These are phyloP conservation scores for Lipophrys pholis DNA, from an alignment of 2,113 vertebrate genomes.

Conservation along the genomic window DNA sequence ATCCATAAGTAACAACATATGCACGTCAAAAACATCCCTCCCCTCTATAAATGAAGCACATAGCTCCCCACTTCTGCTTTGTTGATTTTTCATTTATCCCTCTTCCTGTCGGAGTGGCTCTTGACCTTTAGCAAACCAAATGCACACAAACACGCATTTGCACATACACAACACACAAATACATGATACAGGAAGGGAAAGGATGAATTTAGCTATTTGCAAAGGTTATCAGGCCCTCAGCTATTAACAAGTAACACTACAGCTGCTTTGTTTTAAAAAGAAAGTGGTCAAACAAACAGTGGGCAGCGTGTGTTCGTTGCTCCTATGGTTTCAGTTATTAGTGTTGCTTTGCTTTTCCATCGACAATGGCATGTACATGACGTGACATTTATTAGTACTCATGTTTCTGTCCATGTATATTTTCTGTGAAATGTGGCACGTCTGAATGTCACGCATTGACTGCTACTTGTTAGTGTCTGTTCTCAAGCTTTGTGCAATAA, in stretches of 20 bases:
- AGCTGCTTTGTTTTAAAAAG: slow-evolving; percentile 36
- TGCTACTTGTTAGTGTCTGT: background rate
- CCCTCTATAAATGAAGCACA: slow-evolving; percentile 18
- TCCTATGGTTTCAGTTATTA: slow-evolving; percentile 1
- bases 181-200: slow-evolving; percentile 49
- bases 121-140: slow-evolving; percentile 78
- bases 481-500: background rate
- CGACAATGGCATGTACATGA: background rate
- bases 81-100: slow-evolving; percentile 77
- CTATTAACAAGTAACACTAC: slow-evolving; percentile 27
- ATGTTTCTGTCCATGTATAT: background rate
- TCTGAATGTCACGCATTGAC: slow-evolving; percentile 5
- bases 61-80: slow-evolving; percentile 57
- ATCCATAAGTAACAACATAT: too few species aligned
- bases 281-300: background rate
- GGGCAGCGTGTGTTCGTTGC: background rate
- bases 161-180: slow-evolving; percentile 15
- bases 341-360: background rate
- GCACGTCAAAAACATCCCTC: background rate
- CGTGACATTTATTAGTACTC: slow-evolving; percentile 10
- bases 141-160: slow-evolving; percentile 35
- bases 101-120: slow-evolving; percentile 66
- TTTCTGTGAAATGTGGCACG: slow-evolving; percentile 7
- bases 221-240: slow-evolving; percentile 67
- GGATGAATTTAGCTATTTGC: slow-evolving; percentile 63